phyloP scores from a whole-genome alignment of 2,113 vertebrate genomes.

The Muscicapa adusta region DNA sequence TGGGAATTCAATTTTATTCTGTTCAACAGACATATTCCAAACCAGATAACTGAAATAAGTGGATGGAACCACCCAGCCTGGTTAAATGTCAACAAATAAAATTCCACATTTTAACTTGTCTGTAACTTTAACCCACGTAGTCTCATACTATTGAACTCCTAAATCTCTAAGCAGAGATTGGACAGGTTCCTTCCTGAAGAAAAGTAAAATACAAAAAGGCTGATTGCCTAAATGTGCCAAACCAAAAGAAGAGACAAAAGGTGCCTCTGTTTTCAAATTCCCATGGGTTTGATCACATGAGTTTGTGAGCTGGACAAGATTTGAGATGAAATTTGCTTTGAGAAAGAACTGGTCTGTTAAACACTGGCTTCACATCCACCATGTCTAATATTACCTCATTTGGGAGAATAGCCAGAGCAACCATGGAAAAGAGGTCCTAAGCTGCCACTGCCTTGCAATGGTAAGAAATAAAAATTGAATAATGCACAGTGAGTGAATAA shows the following conservation, averaged over 20 bases:
- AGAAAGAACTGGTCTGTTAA: background rate
- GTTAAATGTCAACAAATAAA: background rate
- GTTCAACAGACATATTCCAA: background rate
- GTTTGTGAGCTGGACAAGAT: background rate
- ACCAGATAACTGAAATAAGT: background rate
- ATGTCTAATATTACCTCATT: background rate
- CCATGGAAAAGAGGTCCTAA: background rate
- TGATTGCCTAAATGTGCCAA: background rate
- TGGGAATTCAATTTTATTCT: background rate
- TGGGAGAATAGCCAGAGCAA: background rate
- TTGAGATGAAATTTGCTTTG: background rate
- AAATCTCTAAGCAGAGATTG: background rate
- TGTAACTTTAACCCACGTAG: fast-evolving
- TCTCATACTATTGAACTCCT: background rate
- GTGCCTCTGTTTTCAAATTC: background rate
- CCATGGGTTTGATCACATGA: background rate
- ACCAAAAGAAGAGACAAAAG: background rate
- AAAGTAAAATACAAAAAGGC: background rate
- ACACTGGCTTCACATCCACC: fast-evolving
- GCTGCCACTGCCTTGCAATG: background rate
- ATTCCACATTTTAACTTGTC: background rate
- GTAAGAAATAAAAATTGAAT: background rate
- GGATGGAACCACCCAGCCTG: background rate
- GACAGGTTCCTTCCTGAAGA: background rate
- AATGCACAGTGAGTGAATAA: fast-evolving